Base-by-base conservation (phyloP, 2,888 invertebrate genomes). In the Saturnia japonica region DNA sequence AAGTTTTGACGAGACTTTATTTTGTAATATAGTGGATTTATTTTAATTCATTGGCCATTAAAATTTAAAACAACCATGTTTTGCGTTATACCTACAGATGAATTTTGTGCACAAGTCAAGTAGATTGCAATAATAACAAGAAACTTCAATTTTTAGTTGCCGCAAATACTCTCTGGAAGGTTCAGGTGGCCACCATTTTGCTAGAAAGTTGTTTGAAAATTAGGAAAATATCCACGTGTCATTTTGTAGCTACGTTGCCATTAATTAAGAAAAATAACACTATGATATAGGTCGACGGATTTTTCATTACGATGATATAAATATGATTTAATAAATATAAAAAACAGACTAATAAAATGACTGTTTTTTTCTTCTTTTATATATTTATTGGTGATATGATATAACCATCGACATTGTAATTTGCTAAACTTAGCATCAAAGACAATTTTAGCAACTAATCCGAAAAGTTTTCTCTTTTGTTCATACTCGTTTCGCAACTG, bases 401-500 rank as follows among this genome's bases (percentile, higher is more conserved):
- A 34, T 34, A 4, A 19, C 16, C 19, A 47, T 19, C n/a, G 54
- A 22, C 14, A 25, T 28, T n/a, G 40, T 16, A 64, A 40, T 40
- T 64, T 40, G 34, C 40, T 64, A 64, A 64, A 64, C 19, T 64
- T 64, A 40, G n/a, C 40, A 8, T 11, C n/a, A n/a, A n/a, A 11
- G 19, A 60, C 3, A 57, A 57, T 57, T 9, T 57, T 57, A 57
- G 25, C 11, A 60, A 12, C 28, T 28, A 25, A 28, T 28, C 25
- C 7, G 34, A 34, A 64, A 64, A 40, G 40, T 40, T 19, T 64
- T 40, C 16, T 64, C 7, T 7, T 60, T 60, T 64, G 64, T 40
- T 64, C 40, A 64, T 64, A n/a, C n/a, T 7, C 16, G 40, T 64
- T 19, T 64, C n/a, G 64, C n/a, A 64, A 64, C 64, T n/a, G 40